Evolutionary conservation across 2,113 vertebrate species (phyloP).

Genomic region (Loxodonta africana): DNA sequence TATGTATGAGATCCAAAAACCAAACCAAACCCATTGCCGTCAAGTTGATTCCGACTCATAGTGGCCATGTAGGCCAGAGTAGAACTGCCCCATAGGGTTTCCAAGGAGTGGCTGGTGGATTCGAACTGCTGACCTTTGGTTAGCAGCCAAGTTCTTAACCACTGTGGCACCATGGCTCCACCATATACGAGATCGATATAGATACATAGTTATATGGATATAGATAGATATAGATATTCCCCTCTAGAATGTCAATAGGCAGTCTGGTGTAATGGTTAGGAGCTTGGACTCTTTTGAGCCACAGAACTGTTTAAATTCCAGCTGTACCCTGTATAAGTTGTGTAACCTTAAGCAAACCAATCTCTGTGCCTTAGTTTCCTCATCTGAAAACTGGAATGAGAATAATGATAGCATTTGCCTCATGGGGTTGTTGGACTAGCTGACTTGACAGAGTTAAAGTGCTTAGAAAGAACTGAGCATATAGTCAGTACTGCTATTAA

Average conservation of each 20-base stretch:
- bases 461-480: background rate
- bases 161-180: background rate
- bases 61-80: too few species aligned
- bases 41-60: too few species aligned
- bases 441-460: background rate
- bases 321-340: background rate
- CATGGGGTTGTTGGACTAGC: background rate
- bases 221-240: too few species aligned
- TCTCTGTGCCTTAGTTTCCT: background rate
- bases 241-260: background rate
- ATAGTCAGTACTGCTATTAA: background rate
- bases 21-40: too few species aligned
- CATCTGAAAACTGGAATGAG: constrained; percentile 1
- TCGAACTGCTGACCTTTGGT: too few species aligned
- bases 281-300: background rate
- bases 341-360: background rate
- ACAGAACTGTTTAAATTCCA: background rate
- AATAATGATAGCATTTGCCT: background rate
- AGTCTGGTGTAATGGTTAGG: background rate
- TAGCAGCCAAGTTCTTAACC: too few species aligned
- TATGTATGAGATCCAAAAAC: background rate
- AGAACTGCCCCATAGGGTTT: too few species aligned
- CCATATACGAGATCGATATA: too few species aligned
- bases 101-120: too few species aligned
- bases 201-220: too few species aligned